These are phyloP conservation scores for Ceuthmochares aereus DNA, from an alignment of 2,113 vertebrate species.

Conservation along the genomic window DNA sequence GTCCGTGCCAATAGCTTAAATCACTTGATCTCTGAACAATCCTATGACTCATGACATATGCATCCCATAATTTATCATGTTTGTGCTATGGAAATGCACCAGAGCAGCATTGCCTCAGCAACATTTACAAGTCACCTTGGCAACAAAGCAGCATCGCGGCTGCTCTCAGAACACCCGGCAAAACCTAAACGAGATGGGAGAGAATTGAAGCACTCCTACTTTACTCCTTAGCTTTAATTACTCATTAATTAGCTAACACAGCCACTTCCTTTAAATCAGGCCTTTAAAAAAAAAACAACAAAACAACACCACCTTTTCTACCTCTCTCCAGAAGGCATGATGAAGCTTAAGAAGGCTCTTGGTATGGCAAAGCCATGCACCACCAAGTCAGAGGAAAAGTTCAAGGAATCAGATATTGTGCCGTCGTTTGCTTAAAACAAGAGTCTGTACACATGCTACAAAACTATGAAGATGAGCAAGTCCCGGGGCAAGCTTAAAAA, in stretches of 20 bases:
- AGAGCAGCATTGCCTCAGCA: slow-evolving; percentile 79
- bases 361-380: background rate
- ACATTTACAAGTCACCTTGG: slow-evolving; percentile 81
- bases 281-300: background rate
- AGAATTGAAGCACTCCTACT: slow-evolving; percentile 37
- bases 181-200: slow-evolving; percentile 64
- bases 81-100: slow-evolving; percentile 76
- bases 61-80: slow-evolving; percentile 81
- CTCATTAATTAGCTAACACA: background rate
- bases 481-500: background rate
- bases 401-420: background rate
- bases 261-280: background rate
- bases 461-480: background rate
- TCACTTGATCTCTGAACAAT: slow-evolving; percentile 76
- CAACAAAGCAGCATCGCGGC: slow-evolving; percentile 76
- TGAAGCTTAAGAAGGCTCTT: background rate
- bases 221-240: background rate
- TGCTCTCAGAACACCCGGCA: slow-evolving; percentile 61
- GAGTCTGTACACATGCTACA: fast-evolving
- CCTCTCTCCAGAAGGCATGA: background rate
- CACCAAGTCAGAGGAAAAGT: background rate
- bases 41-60: slow-evolving; percentile 77
- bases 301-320: background rate
- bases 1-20: slow-evolving; percentile 60
- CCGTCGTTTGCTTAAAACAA: background rate